Evolutionary conservation across 2,888 invertebrate species (phyloP).

Genomic region (Lepidonotus clava): DNA sequence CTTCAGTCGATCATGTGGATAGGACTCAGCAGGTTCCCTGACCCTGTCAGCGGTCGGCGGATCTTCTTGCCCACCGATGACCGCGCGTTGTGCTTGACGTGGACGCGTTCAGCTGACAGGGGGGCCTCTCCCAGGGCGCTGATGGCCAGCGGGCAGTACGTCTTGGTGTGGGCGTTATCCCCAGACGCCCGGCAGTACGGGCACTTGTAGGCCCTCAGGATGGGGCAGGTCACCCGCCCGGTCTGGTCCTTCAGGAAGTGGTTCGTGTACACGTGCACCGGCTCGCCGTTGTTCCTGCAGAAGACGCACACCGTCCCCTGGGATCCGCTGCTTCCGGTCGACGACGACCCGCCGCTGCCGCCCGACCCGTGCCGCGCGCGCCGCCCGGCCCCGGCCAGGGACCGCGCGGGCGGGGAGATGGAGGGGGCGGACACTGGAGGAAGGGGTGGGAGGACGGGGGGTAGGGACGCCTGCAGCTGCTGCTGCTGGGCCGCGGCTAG

Average conservation of each 20-base stretch:
- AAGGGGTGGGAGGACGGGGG: neutral
- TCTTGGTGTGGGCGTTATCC: conserved; percentile 88
- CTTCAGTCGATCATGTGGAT: too few species aligned
- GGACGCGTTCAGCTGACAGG: neutral
- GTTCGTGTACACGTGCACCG: conserved; percentile 84
- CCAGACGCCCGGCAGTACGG: conserved; percentile 86
- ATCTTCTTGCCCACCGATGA: conserved; percentile 12
- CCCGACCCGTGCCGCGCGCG: neutral
- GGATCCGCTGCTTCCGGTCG: too few species aligned
- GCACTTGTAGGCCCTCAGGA: conserved; percentile 87
- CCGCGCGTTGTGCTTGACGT: neutral
- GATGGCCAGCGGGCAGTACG: conserved; percentile 84
- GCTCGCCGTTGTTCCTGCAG: conserved; percentile 89
- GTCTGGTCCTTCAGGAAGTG: conserved; percentile 84
- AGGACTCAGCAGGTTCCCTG: too few species aligned
- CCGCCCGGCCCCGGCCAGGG: neutral
- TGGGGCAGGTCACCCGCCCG: conserved; percentile 86
- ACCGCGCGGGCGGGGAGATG: neutral
- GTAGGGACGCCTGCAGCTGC: neutral
- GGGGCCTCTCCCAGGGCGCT: conserved; percentile 17
- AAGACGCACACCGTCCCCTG: conserved; percentile 84
- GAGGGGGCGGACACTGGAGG: neutral
- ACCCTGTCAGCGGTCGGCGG: neutral
- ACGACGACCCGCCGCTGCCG: neutral
- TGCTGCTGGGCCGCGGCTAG: neutral